These are phyloP conservation scores for Ditylenchus dipsaci DNA, from an alignment of 1,140 invertebrate genomes.

Conservation along the genomic window DNA sequence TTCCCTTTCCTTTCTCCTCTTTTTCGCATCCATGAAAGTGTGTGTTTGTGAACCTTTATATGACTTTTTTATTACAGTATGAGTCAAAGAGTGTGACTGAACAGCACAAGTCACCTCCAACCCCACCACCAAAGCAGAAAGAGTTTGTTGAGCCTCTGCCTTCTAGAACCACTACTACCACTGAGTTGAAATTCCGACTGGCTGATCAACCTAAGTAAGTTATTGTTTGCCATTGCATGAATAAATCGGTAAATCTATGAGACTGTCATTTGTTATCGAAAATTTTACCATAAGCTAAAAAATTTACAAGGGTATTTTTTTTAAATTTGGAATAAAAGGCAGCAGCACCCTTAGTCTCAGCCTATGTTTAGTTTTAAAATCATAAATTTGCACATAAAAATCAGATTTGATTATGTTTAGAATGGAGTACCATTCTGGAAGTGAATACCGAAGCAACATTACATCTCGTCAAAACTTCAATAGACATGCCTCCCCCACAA, in stretches of 20 bases:
- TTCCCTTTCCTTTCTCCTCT: not conserved
- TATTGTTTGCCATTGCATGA: too few species aligned
- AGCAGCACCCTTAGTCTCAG: not conserved
- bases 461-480: slow-evolving; percentile 44
- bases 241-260: too few species aligned
- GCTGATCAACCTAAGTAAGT: not conserved
- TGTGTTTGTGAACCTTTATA: not conserved
- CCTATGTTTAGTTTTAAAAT: too few species aligned
- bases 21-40: too few species aligned
- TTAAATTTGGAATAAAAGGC: too few species aligned
- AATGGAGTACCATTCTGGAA: slow-evolving; percentile 40
- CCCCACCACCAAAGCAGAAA: slow-evolving; percentile 6
- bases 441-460: slow-evolving; percentile 54
- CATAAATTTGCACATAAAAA: too few species aligned
- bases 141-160: not conserved
- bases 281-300: too few species aligned
- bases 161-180: not conserved
- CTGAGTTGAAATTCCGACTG: slow-evolving; percentile 1
- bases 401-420: slow-evolving; percentile 25
- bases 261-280: too few species aligned
- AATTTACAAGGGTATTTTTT: too few species aligned
- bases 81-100: not conserved
- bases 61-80: not conserved
- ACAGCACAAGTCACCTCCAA: not conserved
- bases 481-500: slow-evolving; percentile 33